Evolutionary conservation across 2,888 invertebrate genomes (phyloP).

Genomic region (Mythimna pallens): DNA sequence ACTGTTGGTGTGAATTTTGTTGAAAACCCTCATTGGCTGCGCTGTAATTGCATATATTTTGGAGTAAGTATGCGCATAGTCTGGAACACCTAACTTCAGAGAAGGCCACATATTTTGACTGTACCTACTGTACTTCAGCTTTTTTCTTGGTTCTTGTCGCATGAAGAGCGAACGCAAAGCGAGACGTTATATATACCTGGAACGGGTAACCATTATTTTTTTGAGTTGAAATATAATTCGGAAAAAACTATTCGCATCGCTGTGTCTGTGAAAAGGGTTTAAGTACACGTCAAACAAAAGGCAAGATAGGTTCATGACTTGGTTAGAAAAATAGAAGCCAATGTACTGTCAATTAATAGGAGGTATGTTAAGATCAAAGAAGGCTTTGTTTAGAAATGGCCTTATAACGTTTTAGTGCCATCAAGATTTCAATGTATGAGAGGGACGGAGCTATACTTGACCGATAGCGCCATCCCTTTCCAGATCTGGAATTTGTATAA

Average conservation of each 20-base stretch:
- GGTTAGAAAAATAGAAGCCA: neutral
- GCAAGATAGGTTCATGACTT: neutral
- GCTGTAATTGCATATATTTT: no score
- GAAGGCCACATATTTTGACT: no score
- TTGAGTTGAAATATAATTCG: neutral
- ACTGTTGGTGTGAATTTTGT: no score
- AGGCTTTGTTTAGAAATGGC: neutral
- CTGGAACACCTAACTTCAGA: no score
- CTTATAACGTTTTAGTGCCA: neutral
- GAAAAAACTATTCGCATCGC: neutral
- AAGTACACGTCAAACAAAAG: slow-evolving; percentile 15
- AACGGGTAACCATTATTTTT: neutral
- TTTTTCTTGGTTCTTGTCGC: neutral
- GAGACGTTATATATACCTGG: neutral
- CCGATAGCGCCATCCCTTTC: neutral
- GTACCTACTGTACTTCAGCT: no score
- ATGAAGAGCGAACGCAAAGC: no score
- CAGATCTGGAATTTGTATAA: neutral
- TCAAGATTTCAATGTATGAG: neutral
- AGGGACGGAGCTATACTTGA: neutral
- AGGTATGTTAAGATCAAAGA: neutral
- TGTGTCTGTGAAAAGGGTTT: neutral
- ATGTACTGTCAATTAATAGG: slow-evolving; percentile 47
- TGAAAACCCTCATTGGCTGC: no score
- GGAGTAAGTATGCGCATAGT: no score